Evolutionary conservation across 2,888 invertebrate species (phyloP), one percentile per base, ranked within the genome.

Genomic region (Synanthedon tipuliformis): DNA sequence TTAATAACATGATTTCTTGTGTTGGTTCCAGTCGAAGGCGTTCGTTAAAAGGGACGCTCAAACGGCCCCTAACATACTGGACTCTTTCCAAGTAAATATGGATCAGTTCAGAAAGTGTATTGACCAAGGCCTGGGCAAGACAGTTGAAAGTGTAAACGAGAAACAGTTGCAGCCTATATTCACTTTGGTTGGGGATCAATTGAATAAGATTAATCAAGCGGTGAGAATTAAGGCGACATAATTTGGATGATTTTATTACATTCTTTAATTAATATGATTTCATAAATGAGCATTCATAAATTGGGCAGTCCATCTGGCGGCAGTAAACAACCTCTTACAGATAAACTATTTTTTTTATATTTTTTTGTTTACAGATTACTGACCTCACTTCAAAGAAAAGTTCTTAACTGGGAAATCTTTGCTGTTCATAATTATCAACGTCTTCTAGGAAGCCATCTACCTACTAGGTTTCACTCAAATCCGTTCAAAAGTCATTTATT

Each of bases 111-210:
- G 62, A 50, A 68, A 63, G 11, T 81, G 83, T 56, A 57, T 85
- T 12, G 84, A 84, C 55, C 69, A 79, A 57, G 71, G 66, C 27
- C 55, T 84, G 23, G 76, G 80, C 0, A 68, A 60, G 50, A 67
- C 71, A 1, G 71, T 74, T 0, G 73, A 66, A 2, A 75, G 80
- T 11, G 70, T 82, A 16, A 75, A 78, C 41, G 75, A 71, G 49
- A 75, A 81, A 18, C 79, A 79, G 55, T 55, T 85, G 16, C 73
- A 80, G 53, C 85, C 85, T 0, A 57, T 81, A 0, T 71, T 86
- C 15, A 64, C 50, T 51, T 61, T 73, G 11, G 57, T 84, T 23
- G 81, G 81, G 2, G 83, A 84, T 50, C 71, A 79, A 34, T 57
- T 84, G 3, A 73, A 73, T 48, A 73, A 73, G 55, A 66, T 84